Evolutionary conservation across 2,797 vertebrate genomes (phyloP).

Genomic region (Sebastes wilsoni): DNA sequence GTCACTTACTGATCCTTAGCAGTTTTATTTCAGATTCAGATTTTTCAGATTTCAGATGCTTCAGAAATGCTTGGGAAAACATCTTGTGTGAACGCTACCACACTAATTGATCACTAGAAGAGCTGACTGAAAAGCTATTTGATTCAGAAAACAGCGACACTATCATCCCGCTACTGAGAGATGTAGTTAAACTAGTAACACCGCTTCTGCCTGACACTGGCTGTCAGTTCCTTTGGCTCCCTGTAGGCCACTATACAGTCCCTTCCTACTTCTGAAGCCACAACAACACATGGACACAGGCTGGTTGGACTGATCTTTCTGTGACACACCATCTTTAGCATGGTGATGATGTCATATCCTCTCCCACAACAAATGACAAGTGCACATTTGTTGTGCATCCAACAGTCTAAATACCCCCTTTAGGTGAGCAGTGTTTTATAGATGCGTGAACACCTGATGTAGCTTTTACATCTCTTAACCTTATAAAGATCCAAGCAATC

Average conservation of each 20-base stretch:
- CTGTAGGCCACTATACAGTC: neutral
- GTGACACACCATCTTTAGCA: constrained; percentile 24
- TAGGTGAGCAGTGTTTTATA: constrained; percentile 5
- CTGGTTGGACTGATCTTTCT: neutral
- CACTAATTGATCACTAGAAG: neutral
- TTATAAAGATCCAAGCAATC: constrained; percentile 40
- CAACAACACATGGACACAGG: constrained; percentile 14
- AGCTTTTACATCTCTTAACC: constrained; percentile 28
- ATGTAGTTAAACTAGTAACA: too few species aligned
- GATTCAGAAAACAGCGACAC: too few species aligned
- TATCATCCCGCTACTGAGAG: too few species aligned
- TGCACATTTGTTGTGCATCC: neutral
- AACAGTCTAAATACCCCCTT: neutral
- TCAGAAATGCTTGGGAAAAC: neutral
- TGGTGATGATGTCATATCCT: constrained; percentile 16
- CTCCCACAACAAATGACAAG: constrained; percentile 16
- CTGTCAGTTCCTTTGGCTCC: constrained; percentile 18
- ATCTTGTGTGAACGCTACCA: neutral
- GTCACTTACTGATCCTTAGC: neutral
- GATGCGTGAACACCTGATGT: constrained; percentile 34
- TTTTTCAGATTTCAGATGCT: neutral
- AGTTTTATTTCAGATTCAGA: neutral
- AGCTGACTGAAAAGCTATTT: neutral
- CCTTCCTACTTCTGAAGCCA: neutral
- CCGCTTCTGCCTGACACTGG: neutral